Conservation (phyloP, 2,888 invertebrate genomes). For the Aporophyla lueneburgensis region DNA sequence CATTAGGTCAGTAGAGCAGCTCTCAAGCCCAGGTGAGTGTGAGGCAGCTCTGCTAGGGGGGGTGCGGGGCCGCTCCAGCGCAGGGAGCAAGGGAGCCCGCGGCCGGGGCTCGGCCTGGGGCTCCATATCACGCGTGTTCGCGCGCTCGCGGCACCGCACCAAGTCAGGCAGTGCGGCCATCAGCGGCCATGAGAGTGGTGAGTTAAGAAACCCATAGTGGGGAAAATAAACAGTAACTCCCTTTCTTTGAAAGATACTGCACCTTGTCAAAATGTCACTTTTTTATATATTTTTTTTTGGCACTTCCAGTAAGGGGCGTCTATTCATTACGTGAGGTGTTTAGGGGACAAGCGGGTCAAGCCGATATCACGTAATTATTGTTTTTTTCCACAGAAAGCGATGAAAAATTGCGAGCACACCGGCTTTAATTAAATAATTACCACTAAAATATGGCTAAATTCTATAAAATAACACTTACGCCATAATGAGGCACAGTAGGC, state of each 20-base stretch:
- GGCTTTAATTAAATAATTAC: too few species aligned
- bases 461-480: too few species aligned
- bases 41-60: conserved; percentile 91
- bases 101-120: conserved; percentile 96
- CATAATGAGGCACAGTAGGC: too few species aligned
- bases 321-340: too few species aligned
- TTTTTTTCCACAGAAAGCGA: too few species aligned
- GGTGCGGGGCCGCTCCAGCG: conserved; percentile 83
- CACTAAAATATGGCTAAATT: too few species aligned
- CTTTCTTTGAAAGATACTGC: neutral
- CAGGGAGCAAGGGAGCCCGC: conserved; percentile 85
- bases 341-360: too few species aligned
- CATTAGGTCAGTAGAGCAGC: conserved; percentile 94
- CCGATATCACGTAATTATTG: too few species aligned
- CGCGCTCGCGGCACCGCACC: conserved; percentile 95
- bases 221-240: neutral
- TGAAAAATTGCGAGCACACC: too few species aligned
- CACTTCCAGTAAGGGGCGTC: neutral
- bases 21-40: conserved; percentile 94
- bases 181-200: conserved; percentile 93
- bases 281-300: neutral
- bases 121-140: conserved; percentile 97
- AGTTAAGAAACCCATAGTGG: conserved; percentile 61
- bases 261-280: neutral
- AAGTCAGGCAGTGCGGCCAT: conserved; percentile 92